These are phyloP conservation scores for Drosophila nr. fundita DNA, from an alignment of 2,888 invertebrate species.

Conservation along the genomic window DNA sequence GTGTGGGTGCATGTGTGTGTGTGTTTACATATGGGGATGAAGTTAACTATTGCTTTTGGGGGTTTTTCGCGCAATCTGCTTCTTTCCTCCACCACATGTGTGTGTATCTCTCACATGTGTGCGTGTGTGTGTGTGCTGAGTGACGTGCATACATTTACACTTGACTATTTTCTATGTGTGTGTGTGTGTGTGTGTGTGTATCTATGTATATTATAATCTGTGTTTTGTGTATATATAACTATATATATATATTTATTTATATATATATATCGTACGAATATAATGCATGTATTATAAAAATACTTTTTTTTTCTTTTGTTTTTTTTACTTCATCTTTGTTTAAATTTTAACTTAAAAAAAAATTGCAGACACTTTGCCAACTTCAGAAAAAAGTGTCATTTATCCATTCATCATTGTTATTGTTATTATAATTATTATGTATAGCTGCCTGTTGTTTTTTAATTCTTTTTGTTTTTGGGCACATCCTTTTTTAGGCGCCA, in stretches of 20 bases:
- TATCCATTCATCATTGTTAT: constrained; percentile 2
- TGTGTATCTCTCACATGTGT: constrained; percentile 8
- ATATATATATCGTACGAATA: constrained; percentile 76
- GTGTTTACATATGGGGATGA: constrained; percentile 43
- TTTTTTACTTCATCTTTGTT: constrained; percentile 53
- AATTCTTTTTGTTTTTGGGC: constrained; percentile 5
- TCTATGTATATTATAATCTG: constrained; percentile 42
- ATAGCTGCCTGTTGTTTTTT: constrained; percentile 13
- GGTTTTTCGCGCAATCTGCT: constrained; percentile 16
- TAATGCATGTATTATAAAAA: constrained; percentile 85
- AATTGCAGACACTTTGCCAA: constrained; percentile 58
- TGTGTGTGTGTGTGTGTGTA: constrained; percentile 28
- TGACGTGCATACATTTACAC: constrained; percentile 71
- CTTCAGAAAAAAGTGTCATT: constrained; percentile 45
- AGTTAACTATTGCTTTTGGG: constrained; percentile 42
- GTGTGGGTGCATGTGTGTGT: constrained; percentile 12
- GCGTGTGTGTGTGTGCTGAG: constrained; percentile 36
- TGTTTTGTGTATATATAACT: constrained; percentile 56
- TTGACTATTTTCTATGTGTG: constrained; percentile 61
- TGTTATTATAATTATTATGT: constrained; percentile 32
- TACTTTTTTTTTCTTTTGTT: constrained; percentile 63
- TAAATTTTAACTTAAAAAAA: constrained; percentile 75
- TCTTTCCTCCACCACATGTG: constrained; percentile 10
- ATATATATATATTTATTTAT: constrained; percentile 49
- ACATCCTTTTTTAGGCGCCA: constrained; percentile 3